A percentile compares a stretch with the other conserved stretches of the same genome.
Evolutionary conservation across 2,113 vertebrate genomes (phyloP).

Genomic region (Crotalus helleri): DNA sequence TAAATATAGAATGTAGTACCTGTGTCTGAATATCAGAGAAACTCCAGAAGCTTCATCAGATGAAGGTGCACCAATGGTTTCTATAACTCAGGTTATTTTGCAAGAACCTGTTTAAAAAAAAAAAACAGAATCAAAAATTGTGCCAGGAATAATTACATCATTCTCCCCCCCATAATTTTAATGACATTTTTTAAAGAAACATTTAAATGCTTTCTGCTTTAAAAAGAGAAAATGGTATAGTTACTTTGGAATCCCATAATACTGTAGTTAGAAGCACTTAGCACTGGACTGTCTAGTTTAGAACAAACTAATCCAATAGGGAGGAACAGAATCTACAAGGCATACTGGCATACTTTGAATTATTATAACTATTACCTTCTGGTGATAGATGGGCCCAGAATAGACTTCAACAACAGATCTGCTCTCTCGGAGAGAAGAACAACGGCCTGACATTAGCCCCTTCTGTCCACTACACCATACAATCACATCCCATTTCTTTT

Average conservation of each 20-base stretch:
- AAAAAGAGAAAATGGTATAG: background rate
- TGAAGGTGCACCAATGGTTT: background rate
- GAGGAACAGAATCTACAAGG: background rate
- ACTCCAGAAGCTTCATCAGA: background rate
- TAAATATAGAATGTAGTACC: rapidly evolving
- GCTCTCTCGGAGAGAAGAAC: background rate
- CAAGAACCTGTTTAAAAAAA: background rate
- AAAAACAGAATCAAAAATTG: background rate
- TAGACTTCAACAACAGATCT: slow-evolving; percentile 1
- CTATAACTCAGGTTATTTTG: background rate
- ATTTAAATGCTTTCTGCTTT: background rate
- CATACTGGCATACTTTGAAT: background rate
- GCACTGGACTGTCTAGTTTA: background rate
- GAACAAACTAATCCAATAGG: background rate
- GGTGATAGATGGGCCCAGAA: background rate
- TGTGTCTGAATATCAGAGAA: background rate
- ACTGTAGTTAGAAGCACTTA: background rate
- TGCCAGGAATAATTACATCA: background rate
- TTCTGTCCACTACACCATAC: background rate
- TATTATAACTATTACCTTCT: background rate
- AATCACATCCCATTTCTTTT: background rate
- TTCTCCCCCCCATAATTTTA: background rate
- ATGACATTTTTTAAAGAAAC: background rate
- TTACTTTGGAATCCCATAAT: background rate
- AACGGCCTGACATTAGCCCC: rapidly evolving